These are phyloP conservation scores for Mycteria americana DNA, from an alignment of 2,797 vertebrate genomes.

Conservation along the genomic window DNA sequence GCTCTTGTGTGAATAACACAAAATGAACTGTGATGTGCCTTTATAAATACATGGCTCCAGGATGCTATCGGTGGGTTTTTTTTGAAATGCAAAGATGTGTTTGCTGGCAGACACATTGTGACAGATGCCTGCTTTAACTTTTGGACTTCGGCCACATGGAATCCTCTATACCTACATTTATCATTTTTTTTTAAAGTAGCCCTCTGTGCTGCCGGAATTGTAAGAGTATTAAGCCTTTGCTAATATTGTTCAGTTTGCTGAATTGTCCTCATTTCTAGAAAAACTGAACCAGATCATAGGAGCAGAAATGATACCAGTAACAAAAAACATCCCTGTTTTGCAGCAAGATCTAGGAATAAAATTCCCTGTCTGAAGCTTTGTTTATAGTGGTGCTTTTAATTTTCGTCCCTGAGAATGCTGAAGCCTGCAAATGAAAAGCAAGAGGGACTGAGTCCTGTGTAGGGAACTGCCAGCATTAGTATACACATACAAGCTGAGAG, in stretches of 20 bases:
- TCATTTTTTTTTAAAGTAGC: not conserved
- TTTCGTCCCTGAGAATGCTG: not conserved
- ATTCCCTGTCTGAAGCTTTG: not conserved
- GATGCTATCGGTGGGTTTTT: not conserved
- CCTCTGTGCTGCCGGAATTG: not conserved
- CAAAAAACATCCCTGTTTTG: not conserved
- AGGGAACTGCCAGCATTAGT: not conserved
- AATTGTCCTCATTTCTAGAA: not conserved
- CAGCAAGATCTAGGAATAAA: not conserved
- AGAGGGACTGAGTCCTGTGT: not conserved
- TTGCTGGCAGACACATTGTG: not conserved
- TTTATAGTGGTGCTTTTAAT: not conserved
- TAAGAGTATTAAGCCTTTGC: not conserved
- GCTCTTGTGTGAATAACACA: fast-evolving
- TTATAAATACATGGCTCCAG: not conserved
- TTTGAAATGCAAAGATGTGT: not conserved
- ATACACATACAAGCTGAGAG: not conserved
- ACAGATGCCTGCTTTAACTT: not conserved
- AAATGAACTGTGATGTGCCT: not conserved
- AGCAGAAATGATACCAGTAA: not conserved
- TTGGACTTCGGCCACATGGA: not conserved
- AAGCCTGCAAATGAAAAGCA: not conserved
- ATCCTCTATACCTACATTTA: not conserved
- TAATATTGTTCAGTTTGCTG: not conserved
- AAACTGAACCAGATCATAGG: not conserved